phyloP scores from a whole-genome alignment of 2,797 vertebrate species.

The Ctenosaura bakeri region DNA sequence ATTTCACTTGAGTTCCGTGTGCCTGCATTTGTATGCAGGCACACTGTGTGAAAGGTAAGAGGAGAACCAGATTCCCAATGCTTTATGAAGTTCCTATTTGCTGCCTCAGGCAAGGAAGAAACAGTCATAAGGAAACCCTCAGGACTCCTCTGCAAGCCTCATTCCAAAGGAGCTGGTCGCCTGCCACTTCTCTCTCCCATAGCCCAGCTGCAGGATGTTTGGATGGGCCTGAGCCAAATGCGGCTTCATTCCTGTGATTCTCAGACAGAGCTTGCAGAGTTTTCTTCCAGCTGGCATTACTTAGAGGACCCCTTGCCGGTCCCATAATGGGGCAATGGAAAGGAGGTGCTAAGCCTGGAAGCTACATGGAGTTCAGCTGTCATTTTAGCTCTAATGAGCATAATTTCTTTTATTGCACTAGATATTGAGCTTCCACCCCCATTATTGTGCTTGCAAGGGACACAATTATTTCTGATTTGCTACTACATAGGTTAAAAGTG shows the following conservation, averaged over 20 bases:
- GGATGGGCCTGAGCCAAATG: slow-evolving; percentile 6
- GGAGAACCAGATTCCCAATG: not conserved
- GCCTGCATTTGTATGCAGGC: not conserved
- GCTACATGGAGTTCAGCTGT: not conserved
- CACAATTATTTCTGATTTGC: slow-evolving; percentile 5
- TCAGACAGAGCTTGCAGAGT: slow-evolving; percentile 9
- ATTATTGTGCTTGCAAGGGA: not conserved
- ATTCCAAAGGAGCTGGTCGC: not conserved
- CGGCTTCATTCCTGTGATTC: slow-evolving; percentile 13
- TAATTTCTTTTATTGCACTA: not conserved
- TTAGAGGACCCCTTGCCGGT: slow-evolving; percentile 18
- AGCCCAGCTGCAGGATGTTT: slow-evolving; percentile 6
- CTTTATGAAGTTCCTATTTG: slow-evolving; percentile 1
- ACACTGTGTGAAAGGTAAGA: not conserved
- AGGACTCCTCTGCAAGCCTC: not conserved
- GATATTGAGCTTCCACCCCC: not conserved
- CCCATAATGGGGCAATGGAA: slow-evolving; percentile 5
- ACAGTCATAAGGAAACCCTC: not conserved
- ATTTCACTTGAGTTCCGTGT: not conserved
- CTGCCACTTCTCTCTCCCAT: slow-evolving; percentile 23
- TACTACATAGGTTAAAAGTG: not conserved
- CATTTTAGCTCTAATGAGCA: not conserved
- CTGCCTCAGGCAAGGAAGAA: not conserved
- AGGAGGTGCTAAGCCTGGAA: not conserved
- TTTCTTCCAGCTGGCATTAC: slow-evolving; percentile 20